Evolutionary conservation across 1,140 invertebrate genomes (phyloP).

Genomic region (Zaprionus camerounensis): DNA sequence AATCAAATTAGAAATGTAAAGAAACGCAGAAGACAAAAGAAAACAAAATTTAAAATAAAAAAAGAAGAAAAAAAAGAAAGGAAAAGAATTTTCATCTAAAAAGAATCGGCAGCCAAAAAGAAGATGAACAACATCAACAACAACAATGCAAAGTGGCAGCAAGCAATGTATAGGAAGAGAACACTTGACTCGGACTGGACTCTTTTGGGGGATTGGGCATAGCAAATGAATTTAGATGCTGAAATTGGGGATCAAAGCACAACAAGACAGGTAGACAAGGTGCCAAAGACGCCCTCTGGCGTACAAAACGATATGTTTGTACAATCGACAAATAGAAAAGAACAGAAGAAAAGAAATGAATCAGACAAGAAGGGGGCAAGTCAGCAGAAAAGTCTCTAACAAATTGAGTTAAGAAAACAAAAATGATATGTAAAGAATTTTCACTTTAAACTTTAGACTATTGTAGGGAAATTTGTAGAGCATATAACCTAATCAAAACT

Average conservation of each 20-base stretch:
- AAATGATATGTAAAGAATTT: not conserved
- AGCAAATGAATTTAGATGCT: constrained; percentile 30
- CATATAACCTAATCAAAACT: not conserved
- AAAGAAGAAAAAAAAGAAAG: constrained; percentile 15
- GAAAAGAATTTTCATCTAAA: constrained; percentile 21
- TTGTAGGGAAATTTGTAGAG: not conserved
- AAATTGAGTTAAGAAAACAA: not conserved
- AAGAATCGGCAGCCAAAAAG: constrained; percentile 19
- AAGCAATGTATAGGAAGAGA: not conserved
- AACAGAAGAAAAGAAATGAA: not conserved
- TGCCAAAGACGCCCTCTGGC: constrained; percentile 17
- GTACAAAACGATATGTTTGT: constrained; percentile 9
- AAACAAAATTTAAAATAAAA: constrained; percentile 19
- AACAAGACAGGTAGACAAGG: constrained; percentile 10
- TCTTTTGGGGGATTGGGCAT: constrained; percentile 7
- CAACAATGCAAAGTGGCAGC: not conserved
- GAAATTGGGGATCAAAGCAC: constrained; percentile 33
- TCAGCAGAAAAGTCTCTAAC: not conserved
- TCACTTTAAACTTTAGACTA: not conserved
- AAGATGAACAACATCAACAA: constrained; percentile 14
- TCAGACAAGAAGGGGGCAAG: not conserved
- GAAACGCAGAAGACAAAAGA: constrained; percentile 35
- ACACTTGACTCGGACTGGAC: not conserved
- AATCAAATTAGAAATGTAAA: constrained; percentile 75
- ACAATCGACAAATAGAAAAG: not conserved